Conservation (phyloP, 1,140 invertebrate genomes). For the Drosophila asahinai region DNA sequence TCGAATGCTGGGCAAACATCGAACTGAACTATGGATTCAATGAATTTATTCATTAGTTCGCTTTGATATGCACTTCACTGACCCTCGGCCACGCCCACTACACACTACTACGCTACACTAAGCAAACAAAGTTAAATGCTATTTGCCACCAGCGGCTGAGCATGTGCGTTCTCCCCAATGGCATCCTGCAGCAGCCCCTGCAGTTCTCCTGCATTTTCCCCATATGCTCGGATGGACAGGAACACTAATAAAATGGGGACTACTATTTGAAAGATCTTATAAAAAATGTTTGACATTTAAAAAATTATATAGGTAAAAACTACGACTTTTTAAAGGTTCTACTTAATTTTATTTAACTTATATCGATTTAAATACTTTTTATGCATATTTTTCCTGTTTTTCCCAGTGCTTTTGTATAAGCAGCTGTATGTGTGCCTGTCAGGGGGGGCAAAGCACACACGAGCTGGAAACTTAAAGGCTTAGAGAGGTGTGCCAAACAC, state of each 20-base stretch:
- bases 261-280: not conserved
- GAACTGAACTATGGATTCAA: slow-evolving; percentile 68
- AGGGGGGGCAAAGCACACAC: slow-evolving; percentile 43
- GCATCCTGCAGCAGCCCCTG: slow-evolving; percentile 28
- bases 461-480: slow-evolving; percentile 70
- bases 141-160: slow-evolving; percentile 42
- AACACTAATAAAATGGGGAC: not conserved
- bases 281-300: too few species aligned
- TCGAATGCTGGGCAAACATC: slow-evolving; percentile 73
- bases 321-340: not conserved
- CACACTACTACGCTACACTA: slow-evolving; percentile 53
- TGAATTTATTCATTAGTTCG: slow-evolving; percentile 82
- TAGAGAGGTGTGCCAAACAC: slow-evolving; percentile 58
- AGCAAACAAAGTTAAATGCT: slow-evolving; percentile 69
- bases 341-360: not conserved
- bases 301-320: not conserved
- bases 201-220: slow-evolving; percentile 11
- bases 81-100: slow-evolving; percentile 37
- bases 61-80: slow-evolving; percentile 77
- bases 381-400: not conserved
- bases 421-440: slow-evolving; percentile 15
- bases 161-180: slow-evolving; percentile 32
- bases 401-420: slow-evolving; percentile 1
- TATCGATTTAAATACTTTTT: not conserved
- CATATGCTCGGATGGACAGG: not conserved